Evolutionary conservation across 92 coral and sea anemone genomes (phyloP), one percentile per base, ranked within the genome.

Genomic region (Heteractis magnifica): DNA sequence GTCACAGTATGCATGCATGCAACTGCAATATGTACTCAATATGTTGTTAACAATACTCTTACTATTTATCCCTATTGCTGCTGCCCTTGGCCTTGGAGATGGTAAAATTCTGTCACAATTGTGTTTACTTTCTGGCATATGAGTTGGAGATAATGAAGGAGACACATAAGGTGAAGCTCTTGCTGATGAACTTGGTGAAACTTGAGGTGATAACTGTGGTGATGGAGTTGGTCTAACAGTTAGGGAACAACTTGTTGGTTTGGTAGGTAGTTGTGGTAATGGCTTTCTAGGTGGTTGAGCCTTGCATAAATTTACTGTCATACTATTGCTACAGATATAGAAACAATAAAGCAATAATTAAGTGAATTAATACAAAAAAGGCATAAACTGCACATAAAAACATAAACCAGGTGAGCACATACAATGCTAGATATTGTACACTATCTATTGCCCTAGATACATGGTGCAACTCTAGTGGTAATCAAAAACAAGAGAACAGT

Each of bases 251-350:
- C 16, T 82, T 34, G 16, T 23, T 16, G 51, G 71, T 87, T 71
- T 65, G 52, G 50, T 72, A n/a, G 92, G 92, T 5, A 86, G 79
- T 19, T 79, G 77, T 4, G 90, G 92, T 15, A 89, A 88, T 64
- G 92, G 92, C 73, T 89, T 89, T 60, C 75, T 89, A 58, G 92
- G 89, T n/a, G 89, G 92, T 9, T 78, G 74, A 4, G 91, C 82
- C 77, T 85, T 88, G 21, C 23, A 10, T 51, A 48, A 52, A 15
- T 51, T 19, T 49, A 21, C 6, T 71, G 26, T 71, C 49, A n/a
- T 71, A 19, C 7, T 48, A 71, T 23, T 23, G 19, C 21, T 65
- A n/a, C 21, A 65, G 16, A 18, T 8, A 53, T 8, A 53, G 58
- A 53, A 8, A 53, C 44, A 53, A 53, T 8, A 53, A 53, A 53